phyloP scores from a whole-genome alignment of 2,113 vertebrate genomes.

The Urocynchramus pylzowi region DNA sequence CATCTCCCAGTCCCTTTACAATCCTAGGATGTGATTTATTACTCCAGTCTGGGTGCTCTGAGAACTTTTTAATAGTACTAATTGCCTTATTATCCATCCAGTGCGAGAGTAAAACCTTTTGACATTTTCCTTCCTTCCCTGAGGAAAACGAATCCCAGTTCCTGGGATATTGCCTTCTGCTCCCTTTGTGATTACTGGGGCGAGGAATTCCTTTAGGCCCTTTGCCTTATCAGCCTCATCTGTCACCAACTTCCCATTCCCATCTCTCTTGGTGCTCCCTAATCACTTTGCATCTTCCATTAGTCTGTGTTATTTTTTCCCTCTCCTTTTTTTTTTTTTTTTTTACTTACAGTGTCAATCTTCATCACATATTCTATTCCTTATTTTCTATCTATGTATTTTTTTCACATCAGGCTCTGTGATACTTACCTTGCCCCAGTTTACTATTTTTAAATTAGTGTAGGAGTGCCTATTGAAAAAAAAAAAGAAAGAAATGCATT shows the following conservation, averaged over 20 bases:
- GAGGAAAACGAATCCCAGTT: conserved; percentile 48
- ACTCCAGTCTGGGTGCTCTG: not conserved
- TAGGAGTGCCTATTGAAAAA: not conserved
- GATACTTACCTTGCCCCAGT: conserved; percentile 18
- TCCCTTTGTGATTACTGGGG: conserved; percentile 57
- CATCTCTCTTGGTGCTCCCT: not conserved
- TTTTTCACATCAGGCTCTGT: not conserved
- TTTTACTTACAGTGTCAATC: not conserved
- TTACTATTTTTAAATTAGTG: conserved; percentile 37
- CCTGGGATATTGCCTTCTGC: conserved; percentile 52
- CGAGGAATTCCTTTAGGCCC: conserved; percentile 41
- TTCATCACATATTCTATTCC: conserved; percentile 25
- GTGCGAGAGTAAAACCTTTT: conserved; percentile 46
- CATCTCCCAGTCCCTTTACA: not conserved
- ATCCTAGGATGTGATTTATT: conserved; percentile 17
- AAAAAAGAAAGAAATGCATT: not conserved
- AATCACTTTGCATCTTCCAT: not conserved
- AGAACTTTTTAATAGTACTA: conserved; percentile 43
- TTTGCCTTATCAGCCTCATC: conserved; percentile 45
- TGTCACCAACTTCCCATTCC: conserved; percentile 46
- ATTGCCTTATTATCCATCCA: conserved; percentile 56
- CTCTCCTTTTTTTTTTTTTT: not conserved
- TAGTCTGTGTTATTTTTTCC: not conserved
- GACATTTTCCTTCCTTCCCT: conserved; percentile 54
- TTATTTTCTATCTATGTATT: not conserved